Evolutionary conservation across 2,797 vertebrate genomes (phyloP), one percentile per base, ranked within the genome.

Genomic region (Cynodonichthys magdalenae): DNA sequence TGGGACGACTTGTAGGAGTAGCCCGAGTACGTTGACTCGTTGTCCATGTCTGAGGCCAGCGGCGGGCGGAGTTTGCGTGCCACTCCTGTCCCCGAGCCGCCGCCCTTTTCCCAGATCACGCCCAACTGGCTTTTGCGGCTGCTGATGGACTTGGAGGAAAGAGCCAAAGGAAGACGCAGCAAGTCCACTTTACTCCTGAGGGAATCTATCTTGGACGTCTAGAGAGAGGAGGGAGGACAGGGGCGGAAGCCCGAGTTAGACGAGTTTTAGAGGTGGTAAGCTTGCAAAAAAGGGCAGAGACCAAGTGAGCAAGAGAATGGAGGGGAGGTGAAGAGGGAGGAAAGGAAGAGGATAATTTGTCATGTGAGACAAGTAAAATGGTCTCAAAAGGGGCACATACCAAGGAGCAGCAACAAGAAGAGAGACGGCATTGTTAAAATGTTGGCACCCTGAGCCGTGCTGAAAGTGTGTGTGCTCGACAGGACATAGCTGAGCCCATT

Each of bases 201-300:
- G 94, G 96, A 96, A 95, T 98, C 96, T 97, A 98, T 98, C 92
- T 96, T 96, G 96, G 94, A 95, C 71, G 90, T 88, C 86, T 82
- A 79, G 36, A 49, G 53, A 50, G 15, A 31, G 10, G 48, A 2
- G 8, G 20, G 58, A 50, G 18, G 44, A 53, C 4, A 15, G 45
- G 27, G 27, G n/a, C 19, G 8, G 0, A 18, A 45, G 50, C 27
- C 0, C 6, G 6, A 39, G 39, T 4, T 15, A 59, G 19, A 77
- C 9, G 56, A 36, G 42, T 20, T 28, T 46, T 19, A 20, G 48
- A 57, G 56, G 31, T n/a, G 41, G 19, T 1, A 47, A 45, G 27
- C 27, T 8, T 24, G 29, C 45, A 36, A 49, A 24, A 34, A 27
- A 60, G 48, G 19, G 45, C 3, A 59, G 39, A 24, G 42, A 42